Evolutionary conservation across 2,888 invertebrate genomes (phyloP).

Genomic region (Clistopyga incitator): DNA sequence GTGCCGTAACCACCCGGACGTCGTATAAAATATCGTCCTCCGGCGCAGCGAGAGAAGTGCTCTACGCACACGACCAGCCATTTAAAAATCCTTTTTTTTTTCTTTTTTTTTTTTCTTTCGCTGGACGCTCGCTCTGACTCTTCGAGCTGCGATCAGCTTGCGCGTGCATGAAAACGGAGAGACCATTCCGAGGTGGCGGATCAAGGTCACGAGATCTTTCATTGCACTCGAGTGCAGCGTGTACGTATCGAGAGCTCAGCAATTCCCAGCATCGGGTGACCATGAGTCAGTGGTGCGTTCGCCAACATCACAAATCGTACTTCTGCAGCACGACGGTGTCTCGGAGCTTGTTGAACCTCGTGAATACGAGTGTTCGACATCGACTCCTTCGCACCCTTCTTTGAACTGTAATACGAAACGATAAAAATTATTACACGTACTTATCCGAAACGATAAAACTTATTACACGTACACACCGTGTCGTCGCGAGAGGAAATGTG

Average conservation of each 20-base stretch:
- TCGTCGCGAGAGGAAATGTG: neutral
- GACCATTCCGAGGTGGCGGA: conserved; percentile 58
- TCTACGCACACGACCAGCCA: conserved; percentile 13
- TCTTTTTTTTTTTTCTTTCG: conserved; percentile 11
- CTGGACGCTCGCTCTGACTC: conserved; percentile 14
- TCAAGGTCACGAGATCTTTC: conserved; percentile 67
- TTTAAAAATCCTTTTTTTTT: conserved; percentile 16
- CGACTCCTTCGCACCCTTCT: conserved; percentile 35
- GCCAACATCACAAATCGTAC: conserved; percentile 35
- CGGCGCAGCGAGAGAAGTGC: neutral
- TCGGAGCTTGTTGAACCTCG: conserved; percentile 19
- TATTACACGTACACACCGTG: conserved; percentile 1
- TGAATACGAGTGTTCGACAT: conserved; percentile 58
- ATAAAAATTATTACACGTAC: neutral
- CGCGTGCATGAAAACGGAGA: conserved; percentile 24
- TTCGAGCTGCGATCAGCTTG: conserved; percentile 12
- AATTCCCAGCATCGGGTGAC: conserved; percentile 55
- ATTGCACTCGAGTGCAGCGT: conserved; percentile 59
- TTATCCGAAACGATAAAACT: conserved; percentile 3
- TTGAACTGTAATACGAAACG: neutral
- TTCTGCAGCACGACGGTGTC: conserved; percentile 11
- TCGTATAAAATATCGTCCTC: neutral
- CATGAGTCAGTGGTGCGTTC: conserved; percentile 65
- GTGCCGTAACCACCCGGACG: neutral
- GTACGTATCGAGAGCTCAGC: conserved; percentile 44